phyloP scores from a whole-genome alignment of 1,140 invertebrate species.

The Drosophila eugracilis region DNA sequence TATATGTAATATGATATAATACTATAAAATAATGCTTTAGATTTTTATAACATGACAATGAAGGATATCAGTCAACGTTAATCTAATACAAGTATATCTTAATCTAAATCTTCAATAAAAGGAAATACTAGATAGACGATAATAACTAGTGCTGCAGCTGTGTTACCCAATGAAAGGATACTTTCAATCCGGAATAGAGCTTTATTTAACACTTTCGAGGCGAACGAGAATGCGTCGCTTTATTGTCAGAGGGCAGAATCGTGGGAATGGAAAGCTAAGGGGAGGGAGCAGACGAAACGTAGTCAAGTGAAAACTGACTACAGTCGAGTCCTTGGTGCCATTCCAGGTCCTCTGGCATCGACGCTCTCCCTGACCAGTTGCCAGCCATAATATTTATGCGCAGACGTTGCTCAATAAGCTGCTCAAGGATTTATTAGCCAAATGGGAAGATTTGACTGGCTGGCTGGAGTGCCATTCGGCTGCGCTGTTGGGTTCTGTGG shows the following conservation, averaged over 20 bases:
- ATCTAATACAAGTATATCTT: too few species aligned
- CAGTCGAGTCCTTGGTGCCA: conserved; percentile 5
- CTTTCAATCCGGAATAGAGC: conserved; percentile 30
- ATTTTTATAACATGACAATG: too few species aligned
- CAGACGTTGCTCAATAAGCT: conserved; percentile 84
- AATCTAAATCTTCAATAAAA: too few species aligned
- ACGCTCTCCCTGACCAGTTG: conserved; percentile 43
- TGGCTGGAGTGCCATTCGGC: conserved; percentile 15
- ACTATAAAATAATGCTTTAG: too few species aligned
- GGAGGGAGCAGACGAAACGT: conserved; percentile 11
- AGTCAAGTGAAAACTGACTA: conserved; percentile 70
- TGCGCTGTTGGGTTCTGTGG: conserved; percentile 24
- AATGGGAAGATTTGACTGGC: conserved; percentile 83
- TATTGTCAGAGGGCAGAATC: conserved; percentile 9
- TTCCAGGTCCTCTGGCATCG: conserved; percentile 7
- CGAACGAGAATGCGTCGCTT: conserved; percentile 32
- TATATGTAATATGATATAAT: not conserved
- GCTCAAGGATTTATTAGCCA: conserved; percentile 84
- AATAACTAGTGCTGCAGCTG: not conserved
- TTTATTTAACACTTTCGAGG: conserved; percentile 70
- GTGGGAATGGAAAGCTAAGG: not conserved
- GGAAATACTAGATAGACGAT: not conserved
- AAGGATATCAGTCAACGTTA: too few species aligned
- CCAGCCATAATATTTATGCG: conserved; percentile 78
- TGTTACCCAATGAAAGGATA: not conserved